Base-by-base conservation (phyloP, 2,888 invertebrate genomes). In the Podotricha telesiphe region DNA sequence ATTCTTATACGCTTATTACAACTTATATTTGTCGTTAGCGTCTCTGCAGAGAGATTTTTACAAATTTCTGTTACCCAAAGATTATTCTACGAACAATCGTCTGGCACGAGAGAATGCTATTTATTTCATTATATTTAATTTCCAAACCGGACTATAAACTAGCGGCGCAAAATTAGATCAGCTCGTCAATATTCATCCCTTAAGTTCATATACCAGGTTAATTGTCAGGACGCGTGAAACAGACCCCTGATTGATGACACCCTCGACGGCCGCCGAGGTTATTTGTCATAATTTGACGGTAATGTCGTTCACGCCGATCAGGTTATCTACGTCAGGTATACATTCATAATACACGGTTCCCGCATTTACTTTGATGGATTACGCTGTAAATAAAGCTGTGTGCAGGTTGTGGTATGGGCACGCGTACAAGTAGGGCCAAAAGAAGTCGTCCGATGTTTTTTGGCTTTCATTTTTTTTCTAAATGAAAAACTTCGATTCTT, bases 271-370 rank as follows among this genome's bases (percentile, higher is more conserved):
- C 73, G 74, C 59, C 74, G 76, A 73, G 75, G 77, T 80, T 76
- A 86, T 88, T 83, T 82, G 83, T 88, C 88, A 88, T 86, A 81
- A 86, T 87, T 82, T 83, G 83, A 83, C 79, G 80, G 76, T 82
- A 82, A 85, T 84, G 81, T 78, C 74, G 76, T 74, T 75, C 28
- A 74, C 70, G 53, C 70, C 68, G 66, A 65, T 67, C 70, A 66
- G 65, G 73, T 66, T 70, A 74, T 72, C 67, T 55, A 45, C 65
- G 59, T 67, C 55, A 58, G 68, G 50, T 61, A 67, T 66, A 67
- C 68, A 72, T 65, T 66, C 66, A 62, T 67, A 34, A 67, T 50
- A 72, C 65, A 65, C 28, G 56, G 66, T 59, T 42, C 47, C 28
- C 65, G 64, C 45, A 55, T 63, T 58, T 17, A 58, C 22, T 17